These are phyloP conservation scores for Plagodis pulveraria DNA, from an alignment of 2,888 invertebrate genomes.

Conservation along the genomic window DNA sequence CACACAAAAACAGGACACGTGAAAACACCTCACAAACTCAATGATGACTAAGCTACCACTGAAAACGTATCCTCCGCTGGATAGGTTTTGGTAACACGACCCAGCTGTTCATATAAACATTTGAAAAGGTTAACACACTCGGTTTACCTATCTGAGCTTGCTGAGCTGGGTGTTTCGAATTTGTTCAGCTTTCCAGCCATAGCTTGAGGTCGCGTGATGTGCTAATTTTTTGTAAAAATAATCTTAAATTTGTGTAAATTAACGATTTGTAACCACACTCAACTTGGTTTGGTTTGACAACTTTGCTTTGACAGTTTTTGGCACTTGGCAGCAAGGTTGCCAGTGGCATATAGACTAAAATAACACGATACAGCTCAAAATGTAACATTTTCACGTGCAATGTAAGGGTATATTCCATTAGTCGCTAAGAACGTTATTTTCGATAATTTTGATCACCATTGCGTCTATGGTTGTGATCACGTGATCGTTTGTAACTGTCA, in stretches of 20 bases:
- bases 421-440: too few relatives aligned
- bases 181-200: conserved; percentile 85
- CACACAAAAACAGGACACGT: conserved; percentile 60
- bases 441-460: too few relatives aligned
- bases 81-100: conserved; percentile 64
- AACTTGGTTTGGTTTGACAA: conserved; percentile 10
- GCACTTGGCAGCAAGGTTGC: too few relatives aligned
- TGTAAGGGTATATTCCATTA: too few relatives aligned
- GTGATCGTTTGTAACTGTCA: too few relatives aligned
- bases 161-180: conserved; percentile 95
- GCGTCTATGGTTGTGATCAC: too few relatives aligned
- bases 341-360: too few relatives aligned
- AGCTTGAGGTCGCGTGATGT: conserved; percentile 52
- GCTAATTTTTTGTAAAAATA: conserved; percentile 42
- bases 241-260: conserved; percentile 47
- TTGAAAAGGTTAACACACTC: conserved; percentile 63
- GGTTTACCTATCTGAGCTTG: conserved; percentile 95
- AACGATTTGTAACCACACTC: conserved; percentile 61
- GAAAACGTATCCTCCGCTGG: conserved; percentile 56
- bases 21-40: conserved; percentile 50
- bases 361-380: too few relatives aligned
- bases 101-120: conserved; percentile 82
- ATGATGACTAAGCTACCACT: conserved; percentile 63
- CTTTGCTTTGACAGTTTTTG: too few relatives aligned
- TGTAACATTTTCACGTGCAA: too few relatives aligned